Conservation (phyloP, 1,140 invertebrate genomes). For the Heliconius himera region DNA sequence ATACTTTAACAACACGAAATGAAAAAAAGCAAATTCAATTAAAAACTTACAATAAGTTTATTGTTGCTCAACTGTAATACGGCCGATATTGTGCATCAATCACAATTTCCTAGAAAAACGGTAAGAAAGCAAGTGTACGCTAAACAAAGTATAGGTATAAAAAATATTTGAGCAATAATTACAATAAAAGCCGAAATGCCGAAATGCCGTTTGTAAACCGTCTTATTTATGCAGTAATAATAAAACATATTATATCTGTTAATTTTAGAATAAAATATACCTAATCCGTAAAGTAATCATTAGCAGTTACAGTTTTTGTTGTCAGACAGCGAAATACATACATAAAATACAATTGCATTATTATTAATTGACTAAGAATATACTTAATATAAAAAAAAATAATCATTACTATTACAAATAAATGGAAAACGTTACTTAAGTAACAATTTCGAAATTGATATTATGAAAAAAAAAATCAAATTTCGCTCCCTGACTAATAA, state of each 20-base stretch:
- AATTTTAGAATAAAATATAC: too few relatives aligned
- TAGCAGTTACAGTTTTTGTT: too few relatives aligned
- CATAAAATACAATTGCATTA: too few relatives aligned
- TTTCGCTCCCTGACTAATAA: background rate
- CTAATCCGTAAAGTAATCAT: too few relatives aligned
- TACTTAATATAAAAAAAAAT: background rate
- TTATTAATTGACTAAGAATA: too few relatives aligned
- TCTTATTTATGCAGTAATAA: too few relatives aligned
- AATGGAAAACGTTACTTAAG: background rate
- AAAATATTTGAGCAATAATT: background rate
- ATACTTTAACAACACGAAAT: too few relatives aligned
- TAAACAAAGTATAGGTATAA: background rate
- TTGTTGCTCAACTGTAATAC: conserved; percentile 13
- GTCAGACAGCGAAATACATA: too few relatives aligned
- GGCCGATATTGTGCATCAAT: conserved; percentile 23
- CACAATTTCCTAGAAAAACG: conserved; percentile 7
- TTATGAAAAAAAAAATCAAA: background rate
- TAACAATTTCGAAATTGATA: background rate
- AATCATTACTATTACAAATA: background rate
- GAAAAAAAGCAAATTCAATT: too few relatives aligned
- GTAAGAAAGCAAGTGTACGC: background rate
- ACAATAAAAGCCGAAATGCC: background rate
- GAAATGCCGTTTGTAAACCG: background rate
- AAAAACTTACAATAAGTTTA: too few relatives aligned
- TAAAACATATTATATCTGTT: too few relatives aligned